These are phyloP conservation scores for Helostoma temminkii DNA, from an alignment of 2,797 vertebrate genomes.

Conservation along the genomic window DNA sequence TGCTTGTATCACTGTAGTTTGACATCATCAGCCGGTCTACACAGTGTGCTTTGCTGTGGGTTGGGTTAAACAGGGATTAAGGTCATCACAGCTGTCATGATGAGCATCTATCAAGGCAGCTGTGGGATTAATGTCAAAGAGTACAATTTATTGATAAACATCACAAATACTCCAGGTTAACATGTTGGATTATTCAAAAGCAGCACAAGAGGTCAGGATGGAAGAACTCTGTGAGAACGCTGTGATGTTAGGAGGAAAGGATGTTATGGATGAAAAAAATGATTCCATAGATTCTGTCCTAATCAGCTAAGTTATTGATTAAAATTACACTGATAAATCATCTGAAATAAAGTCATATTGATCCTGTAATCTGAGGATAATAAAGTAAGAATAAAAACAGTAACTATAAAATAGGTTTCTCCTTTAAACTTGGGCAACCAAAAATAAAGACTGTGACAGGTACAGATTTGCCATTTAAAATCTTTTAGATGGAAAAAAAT, in stretches of 20 bases:
- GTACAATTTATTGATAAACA: conserved; percentile 56
- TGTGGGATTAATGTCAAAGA: conserved; percentile 58
- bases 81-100: conserved; percentile 70
- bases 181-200: conserved; percentile 27
- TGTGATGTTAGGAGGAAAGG: no score
- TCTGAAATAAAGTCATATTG: background rate
- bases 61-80: conserved; percentile 75
- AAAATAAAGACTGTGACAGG: conserved; percentile 17
- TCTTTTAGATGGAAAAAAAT: conserved; percentile 10
- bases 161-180: conserved; percentile 24
- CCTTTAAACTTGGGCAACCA: background rate
- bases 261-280: background rate
- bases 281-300: background rate
- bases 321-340: background rate
- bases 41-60: conserved; percentile 22
- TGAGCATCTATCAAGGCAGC: conserved; percentile 52
- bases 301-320: background rate
- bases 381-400: background rate
- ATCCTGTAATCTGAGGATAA: background rate
- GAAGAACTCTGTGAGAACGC: conserved; percentile 6
- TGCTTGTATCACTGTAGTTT: conserved; percentile 17
- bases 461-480: conserved; percentile 26
- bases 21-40: conserved; percentile 27
- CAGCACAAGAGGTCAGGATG: background rate
- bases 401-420: background rate